These are phyloP conservation scores for Australoheros scitulus DNA, from an alignment of 2,113 vertebrate species.

Conservation along the genomic window DNA sequence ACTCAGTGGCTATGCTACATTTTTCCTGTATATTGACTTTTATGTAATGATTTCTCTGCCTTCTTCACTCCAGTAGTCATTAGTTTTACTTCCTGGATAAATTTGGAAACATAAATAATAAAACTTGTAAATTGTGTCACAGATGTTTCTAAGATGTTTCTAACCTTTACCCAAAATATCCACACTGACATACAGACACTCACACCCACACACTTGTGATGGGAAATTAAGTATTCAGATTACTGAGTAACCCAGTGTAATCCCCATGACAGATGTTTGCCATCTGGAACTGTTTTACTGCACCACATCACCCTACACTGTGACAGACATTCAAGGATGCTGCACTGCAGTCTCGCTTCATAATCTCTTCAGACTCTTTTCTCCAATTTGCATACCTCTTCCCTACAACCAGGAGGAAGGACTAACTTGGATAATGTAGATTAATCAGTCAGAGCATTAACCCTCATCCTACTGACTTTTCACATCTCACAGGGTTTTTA, in stretches of 20 bases:
- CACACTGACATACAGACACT: not conserved
- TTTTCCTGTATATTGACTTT: not conserved
- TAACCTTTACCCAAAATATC: not conserved
- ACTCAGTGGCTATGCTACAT: not conserved
- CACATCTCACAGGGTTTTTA: not conserved
- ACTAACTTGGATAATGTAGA: not conserved
- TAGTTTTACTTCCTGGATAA: constrained; percentile 1
- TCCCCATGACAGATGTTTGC: constrained; percentile 56
- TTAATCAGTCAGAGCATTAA: not conserved
- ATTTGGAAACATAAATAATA: not conserved
- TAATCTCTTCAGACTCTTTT: constrained; percentile 37
- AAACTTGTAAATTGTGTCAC: not conserved
- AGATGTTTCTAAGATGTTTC: not conserved
- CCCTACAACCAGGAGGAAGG: not conserved
- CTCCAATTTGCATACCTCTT: constrained; percentile 8
- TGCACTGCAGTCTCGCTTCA: constrained; percentile 17
- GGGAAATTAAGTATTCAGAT: constrained; percentile 21
- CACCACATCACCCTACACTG: constrained; percentile 1
- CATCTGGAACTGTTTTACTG: constrained; percentile 43
- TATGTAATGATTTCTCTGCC: not conserved
- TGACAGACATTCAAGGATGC: constrained; percentile 12
- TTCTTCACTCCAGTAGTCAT: not conserved
- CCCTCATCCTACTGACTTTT: too few relatives aligned
- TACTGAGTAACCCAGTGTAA: constrained; percentile 4
- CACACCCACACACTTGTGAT: constrained; percentile 7